Conservation (phyloP, 1,140 invertebrate genomes). For the Hydropsyche tenuis region DNA sequence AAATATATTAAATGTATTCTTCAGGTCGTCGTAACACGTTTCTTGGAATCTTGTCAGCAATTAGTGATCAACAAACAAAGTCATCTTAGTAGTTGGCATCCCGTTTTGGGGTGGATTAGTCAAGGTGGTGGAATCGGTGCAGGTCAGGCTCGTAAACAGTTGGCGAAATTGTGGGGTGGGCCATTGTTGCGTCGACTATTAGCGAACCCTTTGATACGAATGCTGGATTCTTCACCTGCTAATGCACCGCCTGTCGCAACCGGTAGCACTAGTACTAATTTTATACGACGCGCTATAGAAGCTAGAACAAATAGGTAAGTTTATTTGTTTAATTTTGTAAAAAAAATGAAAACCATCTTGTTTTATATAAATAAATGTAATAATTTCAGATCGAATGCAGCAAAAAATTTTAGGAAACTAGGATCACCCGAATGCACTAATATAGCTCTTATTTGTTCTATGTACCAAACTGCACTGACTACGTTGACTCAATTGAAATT, state of each 20-base stretch:
- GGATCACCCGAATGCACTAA: slow-evolving; percentile 81
- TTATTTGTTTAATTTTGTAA: slow-evolving; percentile 10
- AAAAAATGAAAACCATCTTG: background rate
- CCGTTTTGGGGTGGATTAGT: slow-evolving; percentile 96
- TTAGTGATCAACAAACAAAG: slow-evolving; percentile 87
- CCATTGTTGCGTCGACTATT: slow-evolving; percentile 59
- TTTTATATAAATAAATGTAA: slow-evolving; percentile 8
- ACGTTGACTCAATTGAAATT: slow-evolving; percentile 91
- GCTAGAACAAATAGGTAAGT: slow-evolving; percentile 61
- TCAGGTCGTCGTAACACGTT: slow-evolving; percentile 78
- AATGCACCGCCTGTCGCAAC: slow-evolving; percentile 24
- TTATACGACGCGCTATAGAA: slow-evolving; percentile 61
- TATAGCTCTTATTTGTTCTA: slow-evolving; percentile 84
- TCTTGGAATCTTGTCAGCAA: slow-evolving; percentile 83
- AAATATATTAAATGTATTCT: too few relatives aligned
- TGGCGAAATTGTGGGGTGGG: slow-evolving; percentile 86
- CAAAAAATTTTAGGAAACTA: slow-evolving; percentile 73
- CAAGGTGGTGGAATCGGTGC: slow-evolving; percentile 82
- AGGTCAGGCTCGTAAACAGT: slow-evolving; percentile 82
- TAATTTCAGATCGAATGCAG: slow-evolving; percentile 63
- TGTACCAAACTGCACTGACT: slow-evolving; percentile 89
- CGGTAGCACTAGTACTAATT: slow-evolving; percentile 56
- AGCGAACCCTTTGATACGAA: slow-evolving; percentile 55
- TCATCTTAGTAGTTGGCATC: slow-evolving; percentile 95
- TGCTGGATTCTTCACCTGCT: slow-evolving; percentile 54